These are phyloP conservation scores for Polyploca ridens DNA, from an alignment of 2,888 invertebrate genomes.

Conservation along the genomic window DNA sequence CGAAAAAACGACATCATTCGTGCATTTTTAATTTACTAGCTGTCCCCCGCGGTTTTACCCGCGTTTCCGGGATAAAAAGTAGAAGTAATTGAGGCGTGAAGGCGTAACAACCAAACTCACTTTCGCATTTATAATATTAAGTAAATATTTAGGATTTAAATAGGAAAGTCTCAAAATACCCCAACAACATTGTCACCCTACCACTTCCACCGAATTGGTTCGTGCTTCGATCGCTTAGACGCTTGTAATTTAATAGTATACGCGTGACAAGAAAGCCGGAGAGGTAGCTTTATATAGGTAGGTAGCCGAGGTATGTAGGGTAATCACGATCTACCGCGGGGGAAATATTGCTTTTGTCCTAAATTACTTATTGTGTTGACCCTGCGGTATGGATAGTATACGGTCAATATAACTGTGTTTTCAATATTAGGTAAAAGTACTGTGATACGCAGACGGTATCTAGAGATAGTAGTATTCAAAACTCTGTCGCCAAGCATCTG, in stretches of 20 bases:
- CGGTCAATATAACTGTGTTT: background rate
- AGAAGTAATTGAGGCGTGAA: too few relatives aligned
- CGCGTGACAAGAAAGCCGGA: slow-evolving; percentile 43
- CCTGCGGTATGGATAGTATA: background rate
- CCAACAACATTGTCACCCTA: slow-evolving; percentile 26
- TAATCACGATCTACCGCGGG: slow-evolving; percentile 5
- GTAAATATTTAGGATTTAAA: too few relatives aligned
- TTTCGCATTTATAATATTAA: too few relatives aligned
- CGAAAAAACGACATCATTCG: too few relatives aligned
- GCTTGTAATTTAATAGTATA: slow-evolving; percentile 47
- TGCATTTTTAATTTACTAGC: too few relatives aligned
- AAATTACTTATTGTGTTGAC: slow-evolving; percentile 3
- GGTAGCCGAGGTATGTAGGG: background rate
- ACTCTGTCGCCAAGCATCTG: too few relatives aligned
- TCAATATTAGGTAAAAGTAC: too few relatives aligned
- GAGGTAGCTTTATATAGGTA: background rate
- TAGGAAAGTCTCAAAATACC: slow-evolving; percentile 4
- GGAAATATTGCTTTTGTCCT: slow-evolving; percentile 5
- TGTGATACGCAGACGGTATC: too few relatives aligned
- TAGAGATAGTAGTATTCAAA: too few relatives aligned
- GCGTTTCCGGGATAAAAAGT: too few relatives aligned
- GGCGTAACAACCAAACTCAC: too few relatives aligned
- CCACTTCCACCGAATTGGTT: slow-evolving; percentile 40
- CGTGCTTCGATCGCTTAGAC: slow-evolving; percentile 62
- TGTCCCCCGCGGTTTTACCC: too few relatives aligned